phyloP scores from a whole-genome alignment of 2,113 vertebrate species.

The Eudyptes chrysolophus region DNA sequence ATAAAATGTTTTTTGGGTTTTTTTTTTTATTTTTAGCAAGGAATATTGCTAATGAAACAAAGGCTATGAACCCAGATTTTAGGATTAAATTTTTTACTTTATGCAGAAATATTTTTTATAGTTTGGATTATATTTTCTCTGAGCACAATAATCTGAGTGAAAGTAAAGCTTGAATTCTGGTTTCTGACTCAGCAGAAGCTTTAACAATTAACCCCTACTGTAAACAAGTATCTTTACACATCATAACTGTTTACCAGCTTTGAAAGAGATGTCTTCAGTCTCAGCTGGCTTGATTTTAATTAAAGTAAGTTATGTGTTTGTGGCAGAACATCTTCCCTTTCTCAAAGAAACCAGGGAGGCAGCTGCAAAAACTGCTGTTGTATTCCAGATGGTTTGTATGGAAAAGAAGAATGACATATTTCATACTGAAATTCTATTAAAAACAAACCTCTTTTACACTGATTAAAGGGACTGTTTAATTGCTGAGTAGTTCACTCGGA shows the following conservation, averaged over 20 bases:
- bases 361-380: not conserved
- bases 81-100: not conserved
- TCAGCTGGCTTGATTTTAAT: not conserved
- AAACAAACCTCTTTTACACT: not conserved
- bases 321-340: not conserved
- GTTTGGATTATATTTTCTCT: not conserved
- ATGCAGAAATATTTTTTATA: not conserved
- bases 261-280: not conserved
- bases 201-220: not conserved
- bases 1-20: not conserved
- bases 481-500: not conserved
- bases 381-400: not conserved
- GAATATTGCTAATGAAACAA: not conserved
- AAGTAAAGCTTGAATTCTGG: not conserved
- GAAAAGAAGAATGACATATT: not conserved
- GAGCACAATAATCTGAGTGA: not conserved
- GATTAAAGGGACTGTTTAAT: not conserved
- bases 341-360: not conserved
- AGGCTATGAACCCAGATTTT: not conserved
- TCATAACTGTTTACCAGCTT: not conserved
- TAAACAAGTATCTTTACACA: not conserved
- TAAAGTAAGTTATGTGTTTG: not conserved
- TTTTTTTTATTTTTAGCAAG: not conserved
- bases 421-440: not conserved
- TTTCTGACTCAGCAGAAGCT: not conserved